These are phyloP conservation scores for Phaonia tiefii DNA, from an alignment of 2,888 invertebrate genomes.

Conservation along the genomic window DNA sequence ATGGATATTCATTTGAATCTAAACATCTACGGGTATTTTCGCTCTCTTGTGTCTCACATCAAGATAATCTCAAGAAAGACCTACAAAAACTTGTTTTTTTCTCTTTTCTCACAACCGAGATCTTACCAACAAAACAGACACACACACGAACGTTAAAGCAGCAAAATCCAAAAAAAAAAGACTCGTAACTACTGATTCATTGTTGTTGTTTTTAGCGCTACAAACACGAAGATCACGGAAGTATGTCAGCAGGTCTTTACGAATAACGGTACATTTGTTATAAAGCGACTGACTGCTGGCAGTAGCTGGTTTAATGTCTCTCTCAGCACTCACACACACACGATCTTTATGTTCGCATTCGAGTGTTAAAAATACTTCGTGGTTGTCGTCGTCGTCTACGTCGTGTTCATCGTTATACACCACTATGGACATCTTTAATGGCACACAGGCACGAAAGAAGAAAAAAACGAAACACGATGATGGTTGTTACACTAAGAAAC, in stretches of 20 bases:
- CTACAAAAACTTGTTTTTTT: no score
- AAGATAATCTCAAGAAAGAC: neutral
- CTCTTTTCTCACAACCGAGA: slow-evolving; percentile 17
- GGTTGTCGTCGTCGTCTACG: slow-evolving; percentile 10
- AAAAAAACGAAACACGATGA: slow-evolving; percentile 22
- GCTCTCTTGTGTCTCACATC: no score
- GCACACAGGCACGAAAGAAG: slow-evolving; percentile 40
- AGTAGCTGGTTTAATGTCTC: slow-evolving; percentile 34
- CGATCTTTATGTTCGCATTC: neutral
- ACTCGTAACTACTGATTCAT: slow-evolving; percentile 43
- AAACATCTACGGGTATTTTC: no score
- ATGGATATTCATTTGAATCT: no score
- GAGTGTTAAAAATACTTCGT: no score
- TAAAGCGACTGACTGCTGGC: slow-evolving; percentile 47
- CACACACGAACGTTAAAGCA: neutral
- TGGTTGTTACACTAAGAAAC: slow-evolving; percentile 20
- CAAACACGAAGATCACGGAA: slow-evolving; percentile 75
- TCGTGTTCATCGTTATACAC: slow-evolving; percentile 32
- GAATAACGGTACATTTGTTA: slow-evolving; percentile 79
- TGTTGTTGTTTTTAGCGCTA: slow-evolving; percentile 33
- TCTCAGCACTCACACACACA: slow-evolving; percentile 12
- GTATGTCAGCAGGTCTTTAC: slow-evolving; percentile 81
- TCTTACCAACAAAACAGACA: neutral
- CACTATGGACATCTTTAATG: slow-evolving; percentile 38
- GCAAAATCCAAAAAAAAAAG: neutral